Evolutionary conservation across 2,797 vertebrate species (phyloP), one percentile per base, ranked within the genome.

Genomic region (Labeo calbasu): DNA sequence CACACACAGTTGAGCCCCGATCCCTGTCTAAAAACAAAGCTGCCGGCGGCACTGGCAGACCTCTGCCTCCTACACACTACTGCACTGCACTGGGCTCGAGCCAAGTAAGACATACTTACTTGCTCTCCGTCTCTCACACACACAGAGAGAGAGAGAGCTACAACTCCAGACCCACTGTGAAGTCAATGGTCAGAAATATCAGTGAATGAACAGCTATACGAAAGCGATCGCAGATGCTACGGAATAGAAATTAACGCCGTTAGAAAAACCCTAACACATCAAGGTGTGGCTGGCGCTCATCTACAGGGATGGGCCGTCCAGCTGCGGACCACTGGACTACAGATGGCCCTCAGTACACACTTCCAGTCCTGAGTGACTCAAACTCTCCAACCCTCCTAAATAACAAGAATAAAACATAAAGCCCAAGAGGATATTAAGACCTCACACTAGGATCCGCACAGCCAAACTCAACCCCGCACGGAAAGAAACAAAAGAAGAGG

Each of bases 391-490:
- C 71, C 75, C 57, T 72, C 70, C 46, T 53, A 86, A 87, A 87
- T 85, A 79, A 73, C 32, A 59, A 51, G 84, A 88, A 85, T 83
- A 79, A 84, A 80, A 84, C 76, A 89, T 85, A 78, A 86, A 84
- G 88, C 84, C 70, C 79, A 77, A 57, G 69, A 50, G 77, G 85
- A 88, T 76, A 84, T 84, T 50, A 65, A 91, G 91, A 93, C 91
- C 91, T 92, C 93, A 92, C 92, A 93, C 86, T 81, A 85, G 32
- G 90, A 90, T 86, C 36, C 69, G 71, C 89, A 92, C 92, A 87
- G 82, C 82, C 85, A 86, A 85, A 71, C 53, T 51, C 80, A 85
- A 76, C 63, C 78, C 71, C 25, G 46, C 73, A 87, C 15, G 46
- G 48, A 81, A 48, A 81, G 63, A 82, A 72, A 86, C 66, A 81